Base-by-base conservation (phyloP, 2,888 invertebrate genomes). In the Drosophila sordidula region DNA sequence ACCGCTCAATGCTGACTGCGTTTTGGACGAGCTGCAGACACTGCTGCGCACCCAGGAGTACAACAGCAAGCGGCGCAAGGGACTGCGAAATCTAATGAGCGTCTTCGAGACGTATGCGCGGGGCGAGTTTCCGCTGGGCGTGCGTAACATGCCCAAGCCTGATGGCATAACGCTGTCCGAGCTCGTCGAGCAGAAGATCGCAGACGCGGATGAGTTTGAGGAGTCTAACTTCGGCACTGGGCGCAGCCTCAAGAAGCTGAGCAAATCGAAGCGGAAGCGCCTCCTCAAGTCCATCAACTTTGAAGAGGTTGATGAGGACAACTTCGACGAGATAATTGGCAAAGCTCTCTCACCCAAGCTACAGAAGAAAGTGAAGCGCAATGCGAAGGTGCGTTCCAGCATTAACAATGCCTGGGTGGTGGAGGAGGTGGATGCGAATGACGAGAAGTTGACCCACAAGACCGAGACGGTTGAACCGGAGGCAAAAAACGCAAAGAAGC, bases 111-210 rank as follows among this genome's bases (percentile, higher is more conserved):
- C 93, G 93, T 94, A 93, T 12, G 92, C 94, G 0, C 89, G 92
- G 6, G 95, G 95, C 6, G 91, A 93, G 58, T 96, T 96, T 91
- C 97, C 97, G 0, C 91, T 96, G 11, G 95, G 94, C 1, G 92
- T 95, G 1, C 94, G 94, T 71, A 92, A 93, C 64, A 90, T 95
- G 59, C 91, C 92, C 3, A 85, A 92, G 22, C 91, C 91, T 3
- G 91, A 92, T n/a, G 76, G 82, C 0, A 89, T 91, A 63, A 79
- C 74, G 6, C 73, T 68, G 49, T 78, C 39, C 26, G 88, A 78
- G 41, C 84, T 90, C 44, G 90, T 91, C 45, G 90, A 90, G 26
- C 90, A 90, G 47, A 93, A 92, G 63, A 91, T 91, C 0, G 59
- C 89, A 6, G 90, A 93, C 1, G 91, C 95, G 5, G 89, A 93